These are phyloP conservation scores for Lasioglossum villosulum DNA, from an alignment of 2,888 invertebrate species.

Conservation along the genomic window DNA sequence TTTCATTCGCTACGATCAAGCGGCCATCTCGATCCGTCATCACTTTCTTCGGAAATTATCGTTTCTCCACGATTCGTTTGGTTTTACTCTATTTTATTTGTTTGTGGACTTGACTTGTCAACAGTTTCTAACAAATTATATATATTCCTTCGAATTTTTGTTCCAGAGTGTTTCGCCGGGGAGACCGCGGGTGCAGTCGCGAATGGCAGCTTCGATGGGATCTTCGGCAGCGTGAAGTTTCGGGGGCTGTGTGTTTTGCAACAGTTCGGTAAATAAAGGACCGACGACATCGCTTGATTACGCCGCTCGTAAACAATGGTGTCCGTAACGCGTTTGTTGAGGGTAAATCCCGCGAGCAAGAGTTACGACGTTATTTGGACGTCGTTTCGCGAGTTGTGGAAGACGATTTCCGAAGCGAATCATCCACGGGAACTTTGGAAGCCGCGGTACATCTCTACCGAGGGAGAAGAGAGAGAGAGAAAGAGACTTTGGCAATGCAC, in stretches of 20 bases:
- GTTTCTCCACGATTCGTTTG: not conserved
- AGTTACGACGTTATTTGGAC: conserved; percentile 55
- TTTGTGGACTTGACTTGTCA: not conserved
- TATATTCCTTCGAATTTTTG: not conserved
- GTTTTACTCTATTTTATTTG: not conserved
- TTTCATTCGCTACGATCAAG: not conserved
- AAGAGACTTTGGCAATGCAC: conserved; percentile 56
- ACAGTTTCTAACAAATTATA: not conserved
- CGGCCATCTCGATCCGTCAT: not conserved
- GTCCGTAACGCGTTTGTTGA: conserved; percentile 5
- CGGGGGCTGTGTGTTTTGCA: not conserved
- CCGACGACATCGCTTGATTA: not conserved
- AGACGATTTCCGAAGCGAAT: conserved; percentile 47
- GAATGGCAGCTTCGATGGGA: not conserved
- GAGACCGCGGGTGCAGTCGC: not conserved
- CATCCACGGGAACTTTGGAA: conserved; percentile 23
- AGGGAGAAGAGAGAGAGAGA: not conserved
- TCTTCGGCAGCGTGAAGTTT: not conserved
- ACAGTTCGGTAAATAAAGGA: conserved; percentile 23
- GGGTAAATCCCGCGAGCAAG: conserved; percentile 10
- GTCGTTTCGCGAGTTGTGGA: conserved; percentile 25
- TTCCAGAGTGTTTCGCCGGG: not conserved
- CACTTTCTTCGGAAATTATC: not conserved
- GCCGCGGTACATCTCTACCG: conserved; percentile 20
- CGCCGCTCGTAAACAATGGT: conserved; percentile 29